Evolutionary conservation across 2,797 vertebrate species (phyloP), one percentile per base, ranked within the genome.

Genomic region (Aeoliscus strigatus): DNA sequence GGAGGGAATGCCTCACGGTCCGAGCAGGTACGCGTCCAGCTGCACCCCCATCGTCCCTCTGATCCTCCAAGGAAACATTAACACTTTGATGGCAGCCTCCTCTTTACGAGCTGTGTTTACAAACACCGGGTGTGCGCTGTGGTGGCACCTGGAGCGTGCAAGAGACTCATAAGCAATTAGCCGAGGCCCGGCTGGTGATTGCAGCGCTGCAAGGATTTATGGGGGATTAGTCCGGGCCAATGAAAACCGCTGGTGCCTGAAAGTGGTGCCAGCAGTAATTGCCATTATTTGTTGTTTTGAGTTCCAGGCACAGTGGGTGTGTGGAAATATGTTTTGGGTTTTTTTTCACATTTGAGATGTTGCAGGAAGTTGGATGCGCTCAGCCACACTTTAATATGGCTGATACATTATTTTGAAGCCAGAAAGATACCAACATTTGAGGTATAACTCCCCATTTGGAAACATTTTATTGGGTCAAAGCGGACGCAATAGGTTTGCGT

Each of bases 171-270:
- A 73, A 82, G 74, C 73, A 80, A 77, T 81, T 82, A 83, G 71
- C 60, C 28, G 33, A 63, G 67, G 65, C 64, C 58, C 45, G 41
- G 45, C 63, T 67, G 68, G 68, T 60, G 76, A 83, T 78, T 71
- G 71, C 58, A 67, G 70, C 53, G 27, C 81, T 76, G 69, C 69
- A 59, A 66, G 72, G 70, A 72, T 88, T 89, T 87, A 86, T 72
- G 66, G 79, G 73, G 73, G 68, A 82, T 78, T 73, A 72, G 67
- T 44, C 51, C 60, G 72, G 74, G 76, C 80, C 78, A 87, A 71
- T 85, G 77, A 88, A 89, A 88, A 77, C 68, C 63, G 43, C 62
- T 78, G 69, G 81, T 82, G 82, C 82, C 82, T 86, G 77, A 84
- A 86, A 87, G 79, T 84, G 79, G 70, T 79, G 70, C 77, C 76